phyloP scores from a whole-genome alignment of 2,113 vertebrate genomes.

The Etheostoma spectabile region DNA sequence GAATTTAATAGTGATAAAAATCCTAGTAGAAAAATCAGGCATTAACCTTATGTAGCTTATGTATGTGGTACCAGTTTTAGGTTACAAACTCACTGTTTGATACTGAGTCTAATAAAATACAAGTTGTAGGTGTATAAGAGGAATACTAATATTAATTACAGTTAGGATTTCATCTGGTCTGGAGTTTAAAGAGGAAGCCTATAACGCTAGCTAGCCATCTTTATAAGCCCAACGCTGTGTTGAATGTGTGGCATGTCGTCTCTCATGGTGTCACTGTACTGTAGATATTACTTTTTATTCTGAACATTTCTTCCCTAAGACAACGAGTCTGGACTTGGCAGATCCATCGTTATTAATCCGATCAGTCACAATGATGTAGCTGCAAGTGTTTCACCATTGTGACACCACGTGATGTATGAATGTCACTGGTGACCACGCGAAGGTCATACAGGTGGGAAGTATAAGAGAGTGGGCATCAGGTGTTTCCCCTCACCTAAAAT shows the following conservation, averaged over 20 bases:
- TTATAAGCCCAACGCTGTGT: neutral
- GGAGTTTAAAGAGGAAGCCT: constrained; percentile 2
- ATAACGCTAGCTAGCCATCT: too few relatives aligned
- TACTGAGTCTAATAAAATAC: neutral
- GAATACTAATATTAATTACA: neutral
- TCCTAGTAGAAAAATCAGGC: neutral
- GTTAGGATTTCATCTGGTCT: neutral
- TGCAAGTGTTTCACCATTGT: constrained; percentile 9
- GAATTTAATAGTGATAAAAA: neutral
- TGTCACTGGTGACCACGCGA: constrained; percentile 68
- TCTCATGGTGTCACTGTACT: constrained; percentile 4
- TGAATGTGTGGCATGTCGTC: neutral
- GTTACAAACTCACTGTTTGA: neutral
- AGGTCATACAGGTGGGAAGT: constrained; percentile 77
- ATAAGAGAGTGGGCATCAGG: constrained; percentile 46
- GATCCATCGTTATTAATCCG: neutral
- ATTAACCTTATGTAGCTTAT: neutral
- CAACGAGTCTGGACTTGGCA: neutral
- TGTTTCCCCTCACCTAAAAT: constrained; percentile 38
- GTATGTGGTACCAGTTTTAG: neutral
- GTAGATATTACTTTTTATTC: neutral
- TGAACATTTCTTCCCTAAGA: neutral
- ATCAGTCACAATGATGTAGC: neutral
- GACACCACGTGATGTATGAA: constrained; percentile 49
- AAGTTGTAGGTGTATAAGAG: neutral